These are phyloP conservation scores for Xiphydria camelus DNA, from an alignment of 2,888 invertebrate species.

Conservation along the genomic window DNA sequence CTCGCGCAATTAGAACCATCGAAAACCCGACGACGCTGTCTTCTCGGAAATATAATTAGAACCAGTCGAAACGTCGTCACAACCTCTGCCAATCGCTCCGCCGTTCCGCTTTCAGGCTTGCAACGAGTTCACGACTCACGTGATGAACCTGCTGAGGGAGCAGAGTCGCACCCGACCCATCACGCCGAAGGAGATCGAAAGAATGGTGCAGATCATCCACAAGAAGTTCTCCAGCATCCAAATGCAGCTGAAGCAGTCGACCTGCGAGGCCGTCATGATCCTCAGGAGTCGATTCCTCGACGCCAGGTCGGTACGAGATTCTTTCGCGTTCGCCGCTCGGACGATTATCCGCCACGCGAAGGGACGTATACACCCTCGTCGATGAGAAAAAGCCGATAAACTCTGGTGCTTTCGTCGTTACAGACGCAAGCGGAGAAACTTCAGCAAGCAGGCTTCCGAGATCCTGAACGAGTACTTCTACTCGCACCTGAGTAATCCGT, in stretches of 20 bases:
- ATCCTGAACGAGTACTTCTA: conserved; percentile 99
- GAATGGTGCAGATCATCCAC: conserved; percentile 98
- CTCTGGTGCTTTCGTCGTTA: too few species aligned
- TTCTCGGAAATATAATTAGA: too few species aligned
- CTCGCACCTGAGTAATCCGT: conserved; percentile 98
- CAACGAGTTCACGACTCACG: conserved; percentile 99
- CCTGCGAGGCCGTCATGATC: conserved; percentile 99
- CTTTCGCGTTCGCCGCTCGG: neutral
- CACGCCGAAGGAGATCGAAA: conserved; percentile 97
- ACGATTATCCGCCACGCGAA: too few species aligned
- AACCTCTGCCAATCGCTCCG: too few species aligned
- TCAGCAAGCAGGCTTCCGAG: conserved; percentile 99
- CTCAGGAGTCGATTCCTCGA: conserved; percentile 81
- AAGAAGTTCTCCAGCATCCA: conserved; percentile 97
- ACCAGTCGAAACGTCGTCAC: too few species aligned
- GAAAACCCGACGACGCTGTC: too few species aligned
- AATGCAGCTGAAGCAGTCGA: conserved; percentile 99
- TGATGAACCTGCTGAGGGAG: conserved; percentile 95
- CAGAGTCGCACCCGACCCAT: conserved; percentile 97
- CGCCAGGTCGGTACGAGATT: conserved; percentile 63
- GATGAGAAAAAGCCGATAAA: too few species aligned
- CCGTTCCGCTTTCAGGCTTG: conserved; percentile 79
- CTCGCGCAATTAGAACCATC: too few species aligned
- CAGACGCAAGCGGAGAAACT: conserved; percentile 92
- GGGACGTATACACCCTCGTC: too few species aligned